Evolutionary conservation across 2,888 invertebrate species (phyloP).

Genomic region (Thelaira solivaga): DNA sequence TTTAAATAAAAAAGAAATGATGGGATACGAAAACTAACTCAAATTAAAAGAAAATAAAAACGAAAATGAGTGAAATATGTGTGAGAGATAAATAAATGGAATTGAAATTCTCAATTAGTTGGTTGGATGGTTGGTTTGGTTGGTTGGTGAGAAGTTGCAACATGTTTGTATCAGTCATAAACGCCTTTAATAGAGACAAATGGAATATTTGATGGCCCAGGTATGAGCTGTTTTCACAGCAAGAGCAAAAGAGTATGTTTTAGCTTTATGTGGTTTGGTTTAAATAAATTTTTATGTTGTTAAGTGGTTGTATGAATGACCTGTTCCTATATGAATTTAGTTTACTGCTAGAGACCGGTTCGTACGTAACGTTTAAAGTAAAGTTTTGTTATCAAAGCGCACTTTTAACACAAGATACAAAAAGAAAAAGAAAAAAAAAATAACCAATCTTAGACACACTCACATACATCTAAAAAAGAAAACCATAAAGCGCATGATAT

Average conservation of each 20-base stretch:
- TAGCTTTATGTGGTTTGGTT: background rate
- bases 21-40: background rate
- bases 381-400: constrained; percentile 14
- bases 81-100: constrained; percentile 24
- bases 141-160: background rate
- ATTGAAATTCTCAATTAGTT: constrained; percentile 9
- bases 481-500: constrained; percentile 45
- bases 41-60: background rate
- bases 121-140: too few relatives aligned
- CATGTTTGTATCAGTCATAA: background rate
- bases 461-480: constrained; percentile 17
- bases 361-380: constrained; percentile 69
- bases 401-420: constrained; percentile 2
- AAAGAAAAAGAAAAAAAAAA: constrained; percentile 7
- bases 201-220: background rate
- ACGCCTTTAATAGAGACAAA: constrained; percentile 12
- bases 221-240: constrained; percentile 17
- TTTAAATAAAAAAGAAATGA: constrained; percentile 15
- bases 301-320: constrained; percentile 63
- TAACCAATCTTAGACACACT: background rate
- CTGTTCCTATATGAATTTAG: constrained; percentile 71
- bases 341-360: constrained; percentile 75
- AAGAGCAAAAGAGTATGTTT: background rate
- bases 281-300: constrained; percentile 17
- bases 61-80: constrained; percentile 9